Conservation (phyloP, 2,888 invertebrate species). For the Arenicola marina region DNA sequence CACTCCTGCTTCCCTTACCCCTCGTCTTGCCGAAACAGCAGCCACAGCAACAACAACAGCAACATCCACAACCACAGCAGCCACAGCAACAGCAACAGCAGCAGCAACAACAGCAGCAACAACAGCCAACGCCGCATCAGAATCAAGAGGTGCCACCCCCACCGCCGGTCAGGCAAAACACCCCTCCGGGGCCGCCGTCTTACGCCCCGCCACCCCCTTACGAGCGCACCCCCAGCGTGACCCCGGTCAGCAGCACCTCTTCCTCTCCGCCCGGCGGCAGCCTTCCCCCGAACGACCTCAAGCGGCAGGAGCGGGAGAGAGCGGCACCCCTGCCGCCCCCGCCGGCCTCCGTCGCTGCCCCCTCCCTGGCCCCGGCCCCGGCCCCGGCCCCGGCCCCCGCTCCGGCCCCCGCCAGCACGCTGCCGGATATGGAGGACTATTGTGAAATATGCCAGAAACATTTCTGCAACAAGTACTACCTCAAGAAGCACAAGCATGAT, state of each 20-base stretch:
- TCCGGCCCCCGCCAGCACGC: constrained; percentile 1
- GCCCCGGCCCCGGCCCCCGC: constrained; percentile 1
- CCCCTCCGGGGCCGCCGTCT: neutral
- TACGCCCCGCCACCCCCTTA: neutral
- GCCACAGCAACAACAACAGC: no score
- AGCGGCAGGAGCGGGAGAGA: constrained; percentile 7
- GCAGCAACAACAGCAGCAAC: no score
- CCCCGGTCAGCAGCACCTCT: neutral
- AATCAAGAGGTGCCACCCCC: no score
- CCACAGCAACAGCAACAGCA: no score
- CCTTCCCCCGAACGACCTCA: constrained; percentile 12
- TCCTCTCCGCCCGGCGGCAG: no score
- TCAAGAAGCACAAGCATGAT: constrained; percentile 62
- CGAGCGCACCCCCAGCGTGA: neutral
- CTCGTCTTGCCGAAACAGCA: no score
- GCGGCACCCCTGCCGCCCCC: neutral
- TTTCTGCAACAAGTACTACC: constrained; percentile 64
- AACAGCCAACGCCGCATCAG: no score
- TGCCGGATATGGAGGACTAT: constrained; percentile 57
- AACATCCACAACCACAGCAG: no score
- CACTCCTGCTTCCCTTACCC: no score
- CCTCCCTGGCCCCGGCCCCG: neutral
- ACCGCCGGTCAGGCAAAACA: neutral
- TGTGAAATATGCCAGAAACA: constrained; percentile 63
- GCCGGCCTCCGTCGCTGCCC: neutral